Percentiles rank a stretch among this genome's conserved stretches.
phyloP scores from a whole-genome alignment of 2,888 invertebrate species.

The Ceraclea dissimilis region DNA sequence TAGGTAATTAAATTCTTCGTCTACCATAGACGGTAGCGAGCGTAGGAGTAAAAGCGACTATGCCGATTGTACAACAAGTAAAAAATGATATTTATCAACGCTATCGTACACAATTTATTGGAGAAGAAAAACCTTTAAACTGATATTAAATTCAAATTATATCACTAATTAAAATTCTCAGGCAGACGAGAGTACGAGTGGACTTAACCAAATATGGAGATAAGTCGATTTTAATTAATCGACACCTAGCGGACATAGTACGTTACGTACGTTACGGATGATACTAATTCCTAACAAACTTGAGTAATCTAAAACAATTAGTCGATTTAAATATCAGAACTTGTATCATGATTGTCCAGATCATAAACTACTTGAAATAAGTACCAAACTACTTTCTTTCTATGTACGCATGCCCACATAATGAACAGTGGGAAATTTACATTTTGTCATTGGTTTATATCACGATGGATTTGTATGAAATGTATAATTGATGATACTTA shows the following conservation, averaged over 20 bases:
- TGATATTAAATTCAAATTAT: constrained; percentile 1
- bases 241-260: not conserved
- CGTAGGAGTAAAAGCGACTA: not conserved
- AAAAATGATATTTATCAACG: constrained; percentile 1
- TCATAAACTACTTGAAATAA: too few species aligned
- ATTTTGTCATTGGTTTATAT: too few species aligned
- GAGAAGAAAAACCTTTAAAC: not conserved
- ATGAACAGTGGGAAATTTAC: too few species aligned
- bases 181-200: not conserved
- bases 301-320: not conserved
- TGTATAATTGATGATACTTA: too few species aligned
- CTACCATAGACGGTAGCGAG: not conserved
- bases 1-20: not conserved
- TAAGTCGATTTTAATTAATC: constrained; percentile 6
- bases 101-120: constrained; percentile 3
- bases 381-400: too few species aligned
- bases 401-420: too few species aligned
- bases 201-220: not conserved
- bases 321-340: not conserved
- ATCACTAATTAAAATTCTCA: constrained; percentile 5
- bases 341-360: not conserved
- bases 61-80: not conserved
- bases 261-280: not conserved
- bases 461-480: too few species aligned
- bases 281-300: not conserved